Evolutionary conservation across 53 echinoderm and acorn worm species (phyloP), one percentile per base, ranked within the genome.

Genomic region (Crossaster papposus): DNA sequence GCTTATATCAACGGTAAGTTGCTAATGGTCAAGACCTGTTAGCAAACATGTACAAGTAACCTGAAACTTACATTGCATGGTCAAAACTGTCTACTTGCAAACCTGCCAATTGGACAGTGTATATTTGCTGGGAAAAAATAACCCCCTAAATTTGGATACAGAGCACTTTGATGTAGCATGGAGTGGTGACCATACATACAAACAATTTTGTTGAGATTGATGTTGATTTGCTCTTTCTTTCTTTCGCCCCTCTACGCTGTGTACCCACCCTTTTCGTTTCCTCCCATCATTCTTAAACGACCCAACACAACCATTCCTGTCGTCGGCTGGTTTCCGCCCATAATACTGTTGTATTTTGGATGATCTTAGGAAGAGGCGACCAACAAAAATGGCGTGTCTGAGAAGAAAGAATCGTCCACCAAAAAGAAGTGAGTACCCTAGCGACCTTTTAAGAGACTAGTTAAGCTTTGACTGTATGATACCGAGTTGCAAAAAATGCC

Each of bases 311-410:
- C 87, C 87, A 62, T 76, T 76, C 74, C 87, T 87, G 87, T 77
- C 77, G 87, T 87, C 87, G 87, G 77, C 87, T 87, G 87, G 77
- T 87, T 58, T 86, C 76, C 62, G 62, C 87, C 87, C 77, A 87
- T 87, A 87, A 94, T 94, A 93, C 90, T 95, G 95, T 93, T 95
- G 87, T 95, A 91, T 81, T 95, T 95, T 95, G 95, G 95, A 91
- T 93, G 91, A 87, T 93, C 93, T 85, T 93, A 95, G 86, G 93
- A 74, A 65, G 86, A 90, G 32, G 29, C 91, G 2, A 23, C 80
- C 80, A 86, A 78, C 78, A 91, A 91, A 75, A 91, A 88, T 30
- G 89, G 81, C 62, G 72, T 70, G 58, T 20, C 89, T 23, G 83
- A 88, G 75, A 91, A 88, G 75, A 91, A 91, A 30, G 91, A 90